Base-by-base conservation (phyloP, 2,797 vertebrate genomes). In the Diglossa cyanea region DNA sequence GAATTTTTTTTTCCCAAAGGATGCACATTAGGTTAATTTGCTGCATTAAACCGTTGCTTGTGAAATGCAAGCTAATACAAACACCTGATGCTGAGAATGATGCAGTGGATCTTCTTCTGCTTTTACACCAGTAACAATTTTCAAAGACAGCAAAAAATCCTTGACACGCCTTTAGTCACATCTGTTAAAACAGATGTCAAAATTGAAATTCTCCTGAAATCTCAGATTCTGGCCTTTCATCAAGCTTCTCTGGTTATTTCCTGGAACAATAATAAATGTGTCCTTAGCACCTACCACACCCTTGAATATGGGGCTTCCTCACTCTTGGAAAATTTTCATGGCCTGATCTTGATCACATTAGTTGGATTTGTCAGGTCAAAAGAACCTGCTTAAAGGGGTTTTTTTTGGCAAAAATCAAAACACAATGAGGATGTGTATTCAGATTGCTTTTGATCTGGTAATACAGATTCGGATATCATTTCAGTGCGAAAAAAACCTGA, bases 91-190 rank as follows among this genome's bases (percentile, higher is more conserved):
- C 48, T 74, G 39, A 48, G n/a, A 90, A 66, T 15, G 11, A n/a
- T 8, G 5, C 12, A 66, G 4, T 50, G 12, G 5, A 44, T 66
- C 11, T 1, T 70, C 13, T 75, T 76, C 12, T 74, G 13, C 9
- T 81, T 93, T 62, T 54, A 42, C 14, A 39, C 9, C 37, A 72
- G 71, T 53, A 63, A 65, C 12, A 26, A 39, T 21, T 90, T 48
- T 57, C 17, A 58, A 37, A 48, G 11, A 67, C 11, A 25, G 11
- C 7, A 71, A 68, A 66, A 70, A 20, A 50, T 37, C 6, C 7
- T 6, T 54, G 8, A n/a, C 17, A 47, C 1, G 1, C 8, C 7
- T 55, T 55, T 75, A 51, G 6, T 1, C 7, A 44, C 6, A 20
- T 42, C 20, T 80, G 30, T 66, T 73, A 61, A 66, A 88, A 71